Conservation (phyloP, 2,797 vertebrate genomes). For the Coilia nasus region DNA sequence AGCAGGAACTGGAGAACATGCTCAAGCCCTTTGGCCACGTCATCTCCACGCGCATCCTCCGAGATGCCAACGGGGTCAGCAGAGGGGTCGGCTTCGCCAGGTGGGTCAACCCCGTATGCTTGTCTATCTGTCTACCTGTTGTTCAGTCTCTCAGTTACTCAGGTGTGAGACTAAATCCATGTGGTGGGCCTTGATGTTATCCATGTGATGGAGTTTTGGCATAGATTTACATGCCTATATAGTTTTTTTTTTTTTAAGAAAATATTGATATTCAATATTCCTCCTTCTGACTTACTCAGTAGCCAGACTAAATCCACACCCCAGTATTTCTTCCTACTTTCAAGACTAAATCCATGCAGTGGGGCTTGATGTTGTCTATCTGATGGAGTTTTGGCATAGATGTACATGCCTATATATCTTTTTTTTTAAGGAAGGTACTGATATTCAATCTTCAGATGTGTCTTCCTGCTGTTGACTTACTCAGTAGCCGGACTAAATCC, state of each 20-base stretch:
- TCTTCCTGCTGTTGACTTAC: too few species aligned
- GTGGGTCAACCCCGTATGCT: conserved; percentile 52
- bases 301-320: neutral
- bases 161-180: neutral
- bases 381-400: neutral
- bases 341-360: neutral
- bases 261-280: too few species aligned
- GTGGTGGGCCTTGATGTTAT: neutral
- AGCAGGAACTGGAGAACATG: conserved; percentile 85
- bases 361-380: neutral
- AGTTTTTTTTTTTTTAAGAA: too few species aligned
- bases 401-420: neutral
- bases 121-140: neutral
- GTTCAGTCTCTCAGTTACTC: too few species aligned
- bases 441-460: too few species aligned
- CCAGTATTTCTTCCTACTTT: conserved; percentile 26
- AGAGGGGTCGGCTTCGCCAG: conserved; percentile 86
- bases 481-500: neutral
- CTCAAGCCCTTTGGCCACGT: conserved; percentile 86
- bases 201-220: neutral
- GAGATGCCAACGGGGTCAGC: conserved; percentile 82
- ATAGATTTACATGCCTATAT: neutral
- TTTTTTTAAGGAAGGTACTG: too few species aligned
- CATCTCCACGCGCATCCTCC: conserved; percentile 84
- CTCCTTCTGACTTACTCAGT: too few species aligned